Base-by-base conservation (phyloP, 1,140 invertebrate species). In the Episyrphus balteatus region DNA sequence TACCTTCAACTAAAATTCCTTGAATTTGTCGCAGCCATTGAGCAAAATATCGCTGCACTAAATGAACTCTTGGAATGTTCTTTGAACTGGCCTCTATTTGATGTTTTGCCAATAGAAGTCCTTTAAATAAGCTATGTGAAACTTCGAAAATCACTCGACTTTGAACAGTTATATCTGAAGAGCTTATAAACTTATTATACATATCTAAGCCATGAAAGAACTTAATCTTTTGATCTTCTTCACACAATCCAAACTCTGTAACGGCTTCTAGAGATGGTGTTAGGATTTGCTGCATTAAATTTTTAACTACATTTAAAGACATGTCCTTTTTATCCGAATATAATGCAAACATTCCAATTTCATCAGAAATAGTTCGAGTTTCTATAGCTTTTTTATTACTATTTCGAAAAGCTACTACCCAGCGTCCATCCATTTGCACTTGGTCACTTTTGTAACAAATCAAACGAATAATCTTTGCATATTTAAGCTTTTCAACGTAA, bases 141-240 rank as follows among this genome's bases (percentile, higher is more conserved):
- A 57, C 55, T 13, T 58, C 52, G 15, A 58, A 66, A 26, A 50
- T 49, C 2, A 58, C 53, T 17, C 52, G 49, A 8, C 52, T 53
- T 9, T 54, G 53, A 8, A 58, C 53, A 12, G 52, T 56, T 3
- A 50, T 46, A 41, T 57, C 52, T 15, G 51, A 55, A 17, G 55
- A 56, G 40, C 54, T 53, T 12, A 56, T 17, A 65, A 78, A 80
- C 39, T 71, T 63, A 37, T 74, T 54, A 68, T 77, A 71, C 65
- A 61, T 66, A 49, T 61, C 60, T 51, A 78, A 75, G 51, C 75
- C 73, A 39, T 70, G 72, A 32, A 79, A 66, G 52, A 80, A 80
- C 55, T 76, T 70, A 10, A 71, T 55, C 43, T 73, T 71, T 30
- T 72, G 68, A 10, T 60, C 69, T 46, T 73, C 73, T n/a, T 63